Evolutionary conservation across 2,113 vertebrate genomes (phyloP), one percentile per base, ranked within the genome.

Genomic region (Todiramphus chloris): DNA sequence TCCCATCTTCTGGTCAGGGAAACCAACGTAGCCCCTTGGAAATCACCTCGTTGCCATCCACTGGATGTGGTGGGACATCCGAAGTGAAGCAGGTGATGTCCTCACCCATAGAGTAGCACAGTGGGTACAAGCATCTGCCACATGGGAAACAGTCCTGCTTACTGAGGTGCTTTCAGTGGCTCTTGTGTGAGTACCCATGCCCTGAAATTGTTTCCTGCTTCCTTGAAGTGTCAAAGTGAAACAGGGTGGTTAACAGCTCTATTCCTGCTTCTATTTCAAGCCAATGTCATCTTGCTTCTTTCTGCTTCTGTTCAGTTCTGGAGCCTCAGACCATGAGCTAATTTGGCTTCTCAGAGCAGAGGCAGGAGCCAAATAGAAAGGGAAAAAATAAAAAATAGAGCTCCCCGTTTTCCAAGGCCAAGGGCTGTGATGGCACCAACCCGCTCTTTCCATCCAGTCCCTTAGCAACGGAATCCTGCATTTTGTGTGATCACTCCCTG

Each of bases 241-340:
- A 37, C 35, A 48, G 72, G 59, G 83, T 31, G 74, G 72, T 58
- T 51, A 95, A 64, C 62, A 76, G 74, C 75, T 87, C 84, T 67
- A 62, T 33, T 87, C 69, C 89, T 91, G 69, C 77, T 91, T 70
- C 94, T 87, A 18, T 69, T 91, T 73, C 78, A 48, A 87, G 89
- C 74, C 95, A 30, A 58, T n/a, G 41, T 58, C 84, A 87, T 50
- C 70, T 93, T 59, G 62, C 56, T 51, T 58, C 89, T 93, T 51
- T 58, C 87, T 93, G 81, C 89, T 95, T 66, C 21, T 76, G 87
- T 84, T 89, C 77, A 27, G 39, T 50, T 63, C 43, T 11, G 86
- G 83, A 95, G 77, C 91, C 89, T 82, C 91, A 97, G 94, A 96
- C 96, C 89, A 89, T 95, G 94, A 96, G 84, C 95, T 97, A 88